Evolutionary conservation across 2,888 invertebrate genomes (phyloP).

Genomic region (Brachypalpus laphriformis): DNA sequence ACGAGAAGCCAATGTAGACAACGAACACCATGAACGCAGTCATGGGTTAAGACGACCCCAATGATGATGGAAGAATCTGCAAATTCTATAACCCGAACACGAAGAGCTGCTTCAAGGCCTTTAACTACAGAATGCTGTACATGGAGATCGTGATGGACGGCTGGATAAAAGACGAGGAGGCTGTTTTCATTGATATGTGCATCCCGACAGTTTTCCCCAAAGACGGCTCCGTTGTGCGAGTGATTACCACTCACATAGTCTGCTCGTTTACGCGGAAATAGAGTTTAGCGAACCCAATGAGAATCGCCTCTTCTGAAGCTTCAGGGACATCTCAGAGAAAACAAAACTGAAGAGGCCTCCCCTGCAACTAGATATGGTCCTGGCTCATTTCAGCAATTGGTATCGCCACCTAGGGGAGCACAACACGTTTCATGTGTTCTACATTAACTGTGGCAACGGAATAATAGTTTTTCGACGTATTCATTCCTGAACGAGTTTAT

Average conservation of each 20-base stretch:
- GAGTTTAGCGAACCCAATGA: conserved; percentile 54
- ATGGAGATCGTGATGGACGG: conserved; percentile 77
- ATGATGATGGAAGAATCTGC: conserved; percentile 80
- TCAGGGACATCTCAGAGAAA: conserved; percentile 76
- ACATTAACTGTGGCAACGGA: conserved; percentile 81
- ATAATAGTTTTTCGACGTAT: conserved; percentile 75
- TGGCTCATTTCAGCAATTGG: conserved; percentile 79
- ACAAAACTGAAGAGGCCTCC: conserved; percentile 76
- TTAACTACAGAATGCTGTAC: conserved; percentile 78
- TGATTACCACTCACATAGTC: conserved; percentile 78
- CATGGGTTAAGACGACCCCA: conserved; percentile 80
- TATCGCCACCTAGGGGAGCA: conserved; percentile 80
- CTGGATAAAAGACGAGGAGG: conserved; percentile 79
- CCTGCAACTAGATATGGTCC: conserved; percentile 78
- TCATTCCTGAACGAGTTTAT: conserved; percentile 76
- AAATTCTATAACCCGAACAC: conserved; percentile 79
- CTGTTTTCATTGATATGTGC: conserved; percentile 75
- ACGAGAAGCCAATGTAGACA: conserved; percentile 78
- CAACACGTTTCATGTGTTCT: conserved; percentile 78
- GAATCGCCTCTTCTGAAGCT: conserved; percentile 77
- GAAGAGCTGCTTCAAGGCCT: conserved; percentile 81
- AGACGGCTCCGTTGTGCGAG: conserved; percentile 75
- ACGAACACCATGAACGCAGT: conserved; percentile 80
- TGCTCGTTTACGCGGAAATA: conserved; percentile 78
- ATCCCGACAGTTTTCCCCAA: conserved; percentile 61